These are phyloP conservation scores for Rhipidura dahli DNA, from an alignment of 2,113 vertebrate genomes.

Conservation along the genomic window DNA sequence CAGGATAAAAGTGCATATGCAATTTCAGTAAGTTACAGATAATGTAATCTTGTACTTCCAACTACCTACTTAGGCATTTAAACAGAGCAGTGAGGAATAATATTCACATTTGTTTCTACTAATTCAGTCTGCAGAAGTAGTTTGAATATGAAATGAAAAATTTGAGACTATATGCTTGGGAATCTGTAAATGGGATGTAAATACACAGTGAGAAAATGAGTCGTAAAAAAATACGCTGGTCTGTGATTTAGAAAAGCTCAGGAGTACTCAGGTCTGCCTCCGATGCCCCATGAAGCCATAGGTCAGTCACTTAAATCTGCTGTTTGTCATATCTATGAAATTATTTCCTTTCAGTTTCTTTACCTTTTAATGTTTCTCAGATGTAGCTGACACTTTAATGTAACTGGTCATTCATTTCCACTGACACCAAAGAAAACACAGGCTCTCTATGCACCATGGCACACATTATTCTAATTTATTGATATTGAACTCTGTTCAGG, in stretches of 20 bases:
- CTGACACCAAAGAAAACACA: background rate
- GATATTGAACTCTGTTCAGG: background rate
- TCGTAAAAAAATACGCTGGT: background rate
- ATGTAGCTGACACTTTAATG: background rate
- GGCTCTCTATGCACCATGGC: background rate
- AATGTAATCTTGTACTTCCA: background rate
- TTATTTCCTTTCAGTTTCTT: background rate
- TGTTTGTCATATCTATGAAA: background rate
- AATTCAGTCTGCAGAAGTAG: background rate
- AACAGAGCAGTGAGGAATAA: background rate
- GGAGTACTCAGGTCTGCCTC: background rate
- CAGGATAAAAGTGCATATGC: background rate
- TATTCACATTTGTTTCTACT: background rate
- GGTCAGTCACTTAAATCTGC: background rate
- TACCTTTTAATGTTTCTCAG: background rate
- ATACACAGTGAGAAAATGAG: background rate
- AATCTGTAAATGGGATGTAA: background rate
- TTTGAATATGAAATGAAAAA: background rate
- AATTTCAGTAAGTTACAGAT: background rate
- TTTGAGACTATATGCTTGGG: background rate
- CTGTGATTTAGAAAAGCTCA: background rate
- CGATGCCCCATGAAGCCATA: background rate
- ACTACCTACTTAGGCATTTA: background rate
- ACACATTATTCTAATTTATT: background rate
- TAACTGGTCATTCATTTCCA: background rate